phyloP scores from a whole-genome alignment of 2,113 vertebrate species.

The Neopipo cinnamomea region DNA sequence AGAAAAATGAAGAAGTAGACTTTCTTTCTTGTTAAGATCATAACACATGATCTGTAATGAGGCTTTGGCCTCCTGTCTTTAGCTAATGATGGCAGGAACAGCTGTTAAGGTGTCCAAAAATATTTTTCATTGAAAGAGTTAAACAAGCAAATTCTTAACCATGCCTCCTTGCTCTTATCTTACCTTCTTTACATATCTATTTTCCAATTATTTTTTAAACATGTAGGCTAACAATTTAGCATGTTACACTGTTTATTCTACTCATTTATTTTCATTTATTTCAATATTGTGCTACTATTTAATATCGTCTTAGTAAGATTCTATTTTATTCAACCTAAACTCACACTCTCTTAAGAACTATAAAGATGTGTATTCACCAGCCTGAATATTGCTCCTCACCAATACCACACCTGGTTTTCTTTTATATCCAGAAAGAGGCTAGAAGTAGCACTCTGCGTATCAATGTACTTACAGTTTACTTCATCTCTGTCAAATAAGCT shows the following conservation, averaged over 20 bases:
- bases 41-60: background rate
- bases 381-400: background rate
- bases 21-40: background rate
- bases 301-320: background rate
- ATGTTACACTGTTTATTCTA: background rate
- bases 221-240: background rate
- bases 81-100: background rate
- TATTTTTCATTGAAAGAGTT: background rate
- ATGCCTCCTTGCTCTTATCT: background rate
- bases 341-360: background rate
- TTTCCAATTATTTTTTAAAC: background rate
- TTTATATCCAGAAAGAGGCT: background rate
- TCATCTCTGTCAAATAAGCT: background rate
- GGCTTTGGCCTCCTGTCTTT: background rate
- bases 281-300: background rate
- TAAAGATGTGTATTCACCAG: background rate
- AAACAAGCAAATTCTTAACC: background rate
- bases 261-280: background rate
- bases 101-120: background rate
- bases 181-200: background rate
- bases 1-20: background rate
- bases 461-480: background rate
- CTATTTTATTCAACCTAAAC: background rate
- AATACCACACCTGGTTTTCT: background rate
- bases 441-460: background rate